Evolutionary conservation across 1,140 invertebrate genomes (phyloP).

Genomic region (Drosophila ohnishii): DNA sequence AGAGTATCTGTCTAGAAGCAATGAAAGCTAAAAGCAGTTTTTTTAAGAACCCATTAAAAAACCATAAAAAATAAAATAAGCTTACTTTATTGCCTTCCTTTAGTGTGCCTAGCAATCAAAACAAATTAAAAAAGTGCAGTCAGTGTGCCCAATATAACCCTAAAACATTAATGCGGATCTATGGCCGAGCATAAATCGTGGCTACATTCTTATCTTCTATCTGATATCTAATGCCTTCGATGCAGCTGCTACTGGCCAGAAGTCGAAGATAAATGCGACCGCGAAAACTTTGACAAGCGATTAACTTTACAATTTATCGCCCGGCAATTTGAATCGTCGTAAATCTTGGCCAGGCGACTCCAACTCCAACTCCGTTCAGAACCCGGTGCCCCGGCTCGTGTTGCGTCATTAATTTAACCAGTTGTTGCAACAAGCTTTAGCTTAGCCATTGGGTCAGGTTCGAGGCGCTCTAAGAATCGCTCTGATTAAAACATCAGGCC

Average conservation of each 20-base stretch:
- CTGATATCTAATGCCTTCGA: slow-evolving; percentile 42
- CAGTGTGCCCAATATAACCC: slow-evolving; percentile 9
- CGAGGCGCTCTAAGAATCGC: slow-evolving; percentile 52
- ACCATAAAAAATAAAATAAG: background rate
- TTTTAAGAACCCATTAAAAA: background rate
- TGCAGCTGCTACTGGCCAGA: slow-evolving; percentile 39
- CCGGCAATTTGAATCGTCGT: slow-evolving; percentile 68
- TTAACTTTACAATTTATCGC: slow-evolving; percentile 80
- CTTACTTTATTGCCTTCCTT: background rate
- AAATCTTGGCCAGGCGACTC: slow-evolving; percentile 52
- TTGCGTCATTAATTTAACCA: slow-evolving; percentile 80
- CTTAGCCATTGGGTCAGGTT: slow-evolving; percentile 59
- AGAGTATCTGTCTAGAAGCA: too few relatives aligned
- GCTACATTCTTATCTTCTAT: slow-evolving; percentile 36
- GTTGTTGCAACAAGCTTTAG: slow-evolving; percentile 69
- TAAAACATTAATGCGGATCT: slow-evolving; percentile 5
- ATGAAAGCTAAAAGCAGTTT: too few relatives aligned
- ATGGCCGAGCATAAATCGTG: slow-evolving; percentile 25
- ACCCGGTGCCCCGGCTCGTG: slow-evolving; percentile 51
- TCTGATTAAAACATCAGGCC: slow-evolving; percentile 76
- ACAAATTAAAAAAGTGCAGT: slow-evolving; percentile 10
- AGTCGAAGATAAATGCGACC: slow-evolving; percentile 70
- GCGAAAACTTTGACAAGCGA: slow-evolving; percentile 79
- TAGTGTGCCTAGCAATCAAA: background rate
- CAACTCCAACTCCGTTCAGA: slow-evolving; percentile 8